Percentiles rank a stretch among this genome's conserved stretches.
Conservation (phyloP, 1,140 invertebrate species). For the Lordiphosa stackelbergi region DNA sequence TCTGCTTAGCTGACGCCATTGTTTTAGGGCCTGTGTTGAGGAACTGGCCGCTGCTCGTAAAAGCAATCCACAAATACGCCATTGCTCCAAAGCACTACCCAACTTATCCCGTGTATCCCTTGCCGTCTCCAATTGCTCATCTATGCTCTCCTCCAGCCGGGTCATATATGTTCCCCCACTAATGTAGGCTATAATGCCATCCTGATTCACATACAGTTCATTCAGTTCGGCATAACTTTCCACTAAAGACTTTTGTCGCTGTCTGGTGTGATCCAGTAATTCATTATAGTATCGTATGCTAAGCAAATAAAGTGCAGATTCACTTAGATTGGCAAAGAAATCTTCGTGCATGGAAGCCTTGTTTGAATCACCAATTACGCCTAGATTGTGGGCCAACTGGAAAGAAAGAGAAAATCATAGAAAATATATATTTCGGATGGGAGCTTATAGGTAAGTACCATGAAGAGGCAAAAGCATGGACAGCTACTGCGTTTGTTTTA, state of each 20-base stretch:
- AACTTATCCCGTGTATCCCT: slow-evolving; percentile 69
- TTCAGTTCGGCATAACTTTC: slow-evolving; percentile 65
- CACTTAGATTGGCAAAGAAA: slow-evolving; percentile 74
- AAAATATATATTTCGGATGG: too few relatives aligned
- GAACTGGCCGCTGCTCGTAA: slow-evolving; percentile 62
- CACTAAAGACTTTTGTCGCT: slow-evolving; percentile 49
- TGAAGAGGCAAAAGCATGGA: too few relatives aligned
- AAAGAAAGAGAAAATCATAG: neutral
- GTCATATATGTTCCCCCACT: slow-evolving; percentile 73
- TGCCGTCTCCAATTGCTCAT: slow-evolving; percentile 69
- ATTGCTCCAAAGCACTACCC: slow-evolving; percentile 70
- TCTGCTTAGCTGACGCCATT: slow-evolving; percentile 52
- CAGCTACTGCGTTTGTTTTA: too few relatives aligned
- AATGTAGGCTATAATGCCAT: slow-evolving; percentile 72
- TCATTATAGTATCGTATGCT: slow-evolving; percentile 65
- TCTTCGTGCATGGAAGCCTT: slow-evolving; percentile 77
- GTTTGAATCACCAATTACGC: slow-evolving; percentile 63
- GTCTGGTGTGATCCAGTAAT: slow-evolving; percentile 62
- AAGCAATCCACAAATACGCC: slow-evolving; percentile 70
- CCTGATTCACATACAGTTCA: slow-evolving; percentile 68
- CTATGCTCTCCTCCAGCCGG: slow-evolving; percentile 65
- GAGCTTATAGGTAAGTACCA: too few relatives aligned
- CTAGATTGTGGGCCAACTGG: slow-evolving; percentile 67
- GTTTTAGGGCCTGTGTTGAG: slow-evolving; percentile 56
- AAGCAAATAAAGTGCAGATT: slow-evolving; percentile 63